Evolutionary conservation across 2,797 vertebrate genomes (phyloP), one percentile per base, ranked within the genome.

Genomic region (Periophthalmus magnuspinnatus): DNA sequence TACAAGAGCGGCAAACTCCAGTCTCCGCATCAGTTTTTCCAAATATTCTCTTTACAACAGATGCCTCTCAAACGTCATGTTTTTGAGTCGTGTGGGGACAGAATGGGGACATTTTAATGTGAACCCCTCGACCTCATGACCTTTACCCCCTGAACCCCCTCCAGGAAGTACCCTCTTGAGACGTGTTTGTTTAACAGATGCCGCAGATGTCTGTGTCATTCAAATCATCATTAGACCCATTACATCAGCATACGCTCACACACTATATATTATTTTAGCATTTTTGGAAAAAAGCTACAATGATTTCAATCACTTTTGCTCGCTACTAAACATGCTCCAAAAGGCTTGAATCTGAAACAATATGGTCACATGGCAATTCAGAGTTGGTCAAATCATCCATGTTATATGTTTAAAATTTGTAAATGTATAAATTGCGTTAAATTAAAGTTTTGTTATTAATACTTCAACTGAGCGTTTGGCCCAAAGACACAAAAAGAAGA

Each of bases 61-160:
- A 5, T 14, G 50, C 48, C 62, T 56, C 50, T 62, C 62, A 36
- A 3, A 36, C 59, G 65, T 56, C 63, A 36, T 36, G 71, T 68
- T 50, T 64, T 24, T 52, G 56, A 28, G 58, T 34, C 6, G 24
- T 60, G 55, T 41, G 19, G 22, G 5, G 66, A 72, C 57, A 60
- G 38, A 16, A 55, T 64, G 70, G 70, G 56, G 69, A 32, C 14
- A 2, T 36, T 6, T 50, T 48, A 63, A 56, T 68, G 33, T 60
- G 33, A 59, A 8, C 63, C 41, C 57, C 62, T 33, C 64, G 65
- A 65, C 65, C 2, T 3, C 70, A 52, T 70, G 68, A 76, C 45
- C 73, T 0, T 50, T 73, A 5, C 76, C 60, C 80, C 71, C 50
- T 77, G 59, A 79, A 79, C 76, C 69, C 38, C 5, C 8, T 1